Evolutionary conservation across 2,797 vertebrate species (phyloP), one percentile per base, ranked within the genome.

Genomic region (Cryptoprocta ferox): DNA sequence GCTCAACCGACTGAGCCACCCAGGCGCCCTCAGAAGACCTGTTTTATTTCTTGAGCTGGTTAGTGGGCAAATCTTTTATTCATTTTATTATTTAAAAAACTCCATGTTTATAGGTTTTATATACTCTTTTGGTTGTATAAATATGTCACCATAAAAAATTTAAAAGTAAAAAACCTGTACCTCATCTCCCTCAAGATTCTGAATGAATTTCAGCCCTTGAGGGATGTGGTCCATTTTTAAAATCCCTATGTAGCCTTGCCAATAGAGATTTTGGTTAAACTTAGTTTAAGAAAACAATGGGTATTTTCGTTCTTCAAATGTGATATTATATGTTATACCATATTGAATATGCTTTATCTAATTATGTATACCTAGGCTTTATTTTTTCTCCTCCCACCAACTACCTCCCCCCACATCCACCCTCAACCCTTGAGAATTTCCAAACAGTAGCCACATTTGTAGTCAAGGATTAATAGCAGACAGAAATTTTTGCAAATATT

Each of bases 81-180:
- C 48, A 32, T 79, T 59, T 78, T 30, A 61, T 59, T 73, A 75
- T 89, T 79, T 83, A 5, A 21, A 70, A 81, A 89, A 9, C 66
- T 4, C 5, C 5, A 19, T 45, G 28, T 37, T 66, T 83, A 1
- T 35, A 45, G 35, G 37, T 89, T 59, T 94, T 63, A 81, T 18
- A 30, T 13, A 73, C 9, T 71, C 42, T 75, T 89, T 53, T 30
- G 18, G 13, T 48, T 78, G 24, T 50, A 53, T 88, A 68, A 61
- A 39, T 95, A 75, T 92, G 81, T 92, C n/a, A 56, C 45, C 18
- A 48, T 59, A 87, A 88, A 95, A 39, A 79, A 12, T 37, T 71
- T 35, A 16, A 53, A 80, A 63, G 48, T n/a, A 73, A 63, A 56
- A 45, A 66, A 8, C 3, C 11, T 91, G 39, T 50, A 56, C 18